Percentiles rank a stretch among this genome's conserved stretches.
Evolutionary conservation across 2,113 vertebrate species (phyloP).

Genomic region (crab-eating macaque (Macaca fascicularis)): T2T-MFA8v1.1 NC_088386.1:21889501-21890000

Average conservation of each 20-base stretch:
- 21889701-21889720: neutral
- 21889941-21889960: neutral
- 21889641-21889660: neutral
- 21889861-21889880: neutral
- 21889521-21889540: neutral
- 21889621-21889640: conserved; percentile 25
- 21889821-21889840: neutral
- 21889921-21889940: neutral
- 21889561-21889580: neutral
- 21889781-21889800: conserved; percentile 25
- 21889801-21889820: neutral
- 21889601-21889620: neutral
- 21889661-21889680: neutral
- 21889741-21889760: neutral
- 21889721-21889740: neutral
- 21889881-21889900: neutral
- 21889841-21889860: neutral
- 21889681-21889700: neutral
- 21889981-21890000: neutral
- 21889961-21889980: neutral
- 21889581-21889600: neutral
- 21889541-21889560: neutral
- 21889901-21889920: neutral
- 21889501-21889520: neutral
- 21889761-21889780: neutral